Conservation (phyloP, 2,888 invertebrate genomes). For the Spodoptera littoralis region DNA sequence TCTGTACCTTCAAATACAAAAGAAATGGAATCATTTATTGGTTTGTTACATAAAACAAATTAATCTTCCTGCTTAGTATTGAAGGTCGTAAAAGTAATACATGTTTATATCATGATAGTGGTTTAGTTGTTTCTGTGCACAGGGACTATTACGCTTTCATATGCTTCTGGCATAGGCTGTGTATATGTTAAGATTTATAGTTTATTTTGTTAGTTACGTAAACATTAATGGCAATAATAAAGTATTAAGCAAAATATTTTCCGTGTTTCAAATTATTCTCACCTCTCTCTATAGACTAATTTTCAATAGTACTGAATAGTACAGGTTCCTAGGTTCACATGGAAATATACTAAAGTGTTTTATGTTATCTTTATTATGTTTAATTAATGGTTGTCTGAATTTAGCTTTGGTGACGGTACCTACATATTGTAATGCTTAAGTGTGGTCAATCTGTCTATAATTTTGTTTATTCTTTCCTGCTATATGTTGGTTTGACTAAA, state of each 20-base stretch:
- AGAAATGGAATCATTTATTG: too few relatives aligned
- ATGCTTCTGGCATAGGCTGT: slow-evolving; percentile 39
- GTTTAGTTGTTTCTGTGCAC: not conserved
- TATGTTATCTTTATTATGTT: too few relatives aligned
- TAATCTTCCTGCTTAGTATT: too few relatives aligned
- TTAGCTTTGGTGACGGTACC: not conserved
- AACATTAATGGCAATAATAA: slow-evolving; percentile 28
- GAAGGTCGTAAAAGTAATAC: too few relatives aligned
- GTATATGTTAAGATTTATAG: slow-evolving; percentile 21
- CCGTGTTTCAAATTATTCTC: slow-evolving; percentile 34
- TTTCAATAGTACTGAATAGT: too few relatives aligned
- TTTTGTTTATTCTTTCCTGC: slow-evolving; percentile 1
- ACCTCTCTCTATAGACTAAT: not conserved
- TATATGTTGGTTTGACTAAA: not conserved
- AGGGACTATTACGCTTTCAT: slow-evolving; percentile 32
- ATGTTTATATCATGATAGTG: too few relatives aligned
- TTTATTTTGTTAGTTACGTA: slow-evolving; percentile 16
- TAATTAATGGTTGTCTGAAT: slow-evolving; percentile 1
- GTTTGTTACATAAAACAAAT: too few relatives aligned
- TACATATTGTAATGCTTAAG: not conserved
- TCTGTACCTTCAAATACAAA: too few relatives aligned
- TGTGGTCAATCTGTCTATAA: not conserved
- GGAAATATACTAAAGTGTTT: too few relatives aligned
- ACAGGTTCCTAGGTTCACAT: not conserved
- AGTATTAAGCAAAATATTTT: slow-evolving; percentile 17